Evolutionary conservation across 37 sponge, comb jelly and placozoan species (phyloP).

Genomic region (Ephydatia muelleri): DNA sequence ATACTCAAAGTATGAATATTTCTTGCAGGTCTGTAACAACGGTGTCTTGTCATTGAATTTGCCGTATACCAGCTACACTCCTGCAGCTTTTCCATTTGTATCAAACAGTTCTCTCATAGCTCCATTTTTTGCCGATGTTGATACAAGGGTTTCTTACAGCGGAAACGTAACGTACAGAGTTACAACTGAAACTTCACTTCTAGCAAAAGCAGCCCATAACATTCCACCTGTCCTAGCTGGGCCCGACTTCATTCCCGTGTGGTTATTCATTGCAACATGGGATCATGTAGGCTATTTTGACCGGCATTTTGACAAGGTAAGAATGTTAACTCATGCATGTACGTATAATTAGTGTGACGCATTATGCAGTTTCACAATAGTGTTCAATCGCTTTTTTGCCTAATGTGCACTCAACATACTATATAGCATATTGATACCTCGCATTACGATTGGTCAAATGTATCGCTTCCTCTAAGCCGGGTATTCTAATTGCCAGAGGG

Average conservation of each 20-base stretch:
- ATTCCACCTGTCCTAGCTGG: background rate
- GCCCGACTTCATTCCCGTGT: background rate
- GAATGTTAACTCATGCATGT: background rate
- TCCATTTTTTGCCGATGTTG: slow-evolving; percentile 20
- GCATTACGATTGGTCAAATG: too few species aligned
- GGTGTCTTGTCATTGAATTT: background rate
- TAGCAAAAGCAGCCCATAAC: background rate
- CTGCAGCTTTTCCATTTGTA: background rate
- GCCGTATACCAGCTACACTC: background rate
- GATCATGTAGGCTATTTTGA: slow-evolving; percentile 9
- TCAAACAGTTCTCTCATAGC: background rate
- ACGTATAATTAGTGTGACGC: too few species aligned
- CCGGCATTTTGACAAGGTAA: background rate
- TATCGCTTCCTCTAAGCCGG: too few species aligned
- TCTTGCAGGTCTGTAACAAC: slow-evolving; percentile 5
- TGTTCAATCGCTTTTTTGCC: too few species aligned
- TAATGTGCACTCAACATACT: too few species aligned
- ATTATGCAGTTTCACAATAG: too few species aligned
- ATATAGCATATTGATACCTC: too few species aligned
- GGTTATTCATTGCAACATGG: slow-evolving; percentile 18
- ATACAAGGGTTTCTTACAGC: background rate
- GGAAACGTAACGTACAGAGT: slow-evolving; percentile 14
- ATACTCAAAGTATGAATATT: too few species aligned
- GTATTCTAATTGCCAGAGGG: too few species aligned
- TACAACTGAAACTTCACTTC: background rate